Base-by-base conservation (phyloP, 2,797 vertebrate genomes). In the Mycteria americana region DNA sequence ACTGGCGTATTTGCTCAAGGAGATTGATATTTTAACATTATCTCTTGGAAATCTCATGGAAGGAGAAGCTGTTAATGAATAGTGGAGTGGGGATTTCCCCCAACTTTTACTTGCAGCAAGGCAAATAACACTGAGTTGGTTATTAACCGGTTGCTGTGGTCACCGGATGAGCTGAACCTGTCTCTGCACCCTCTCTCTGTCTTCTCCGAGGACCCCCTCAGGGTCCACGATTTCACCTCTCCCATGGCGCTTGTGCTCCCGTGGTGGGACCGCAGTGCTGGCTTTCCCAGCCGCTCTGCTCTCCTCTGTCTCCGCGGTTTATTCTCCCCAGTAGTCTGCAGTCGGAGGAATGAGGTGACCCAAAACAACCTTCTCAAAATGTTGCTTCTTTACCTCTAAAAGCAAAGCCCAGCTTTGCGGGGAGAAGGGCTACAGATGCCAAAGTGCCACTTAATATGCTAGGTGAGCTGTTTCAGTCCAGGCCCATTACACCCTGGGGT, bases 241-340 rank as follows among this genome's bases (percentile, higher is more conserved):
- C 60, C 25, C 5, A 2, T 2, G 1, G 24, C 39, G 7, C 19
- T 48, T 0, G 0, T 65, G 46, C 3, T 65, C 11, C 43, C 0
- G 1, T 13, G 16, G 31, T 53, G 60, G 25, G 25, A 74, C 31
- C 2, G 0, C 48, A 39, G 60, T 35, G 18, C 12, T 6, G 21
- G 7, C 30, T 73, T 73, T 43, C 41, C 24, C 31, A 60, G 45
- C 39, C 0, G 1, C 51, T 81, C 39, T 50, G 24, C 30, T 72
- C 21, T 81, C 41, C 33, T 67, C 41, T 56, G 48, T 7, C 27
- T 14, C 23, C 3, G 5, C 53, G 27, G 15, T 76, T 62, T 57
- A 46, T 35, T 74, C 30, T 68, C 31, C 35, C 13, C 4, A 2
- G 28, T n/a, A 72, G 46, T 31, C 74, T 23, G 14, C 48, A 45